Conservation (phyloP, 92 coral and sea anemone species). For the Scolanthus callimorphus region DNA sequence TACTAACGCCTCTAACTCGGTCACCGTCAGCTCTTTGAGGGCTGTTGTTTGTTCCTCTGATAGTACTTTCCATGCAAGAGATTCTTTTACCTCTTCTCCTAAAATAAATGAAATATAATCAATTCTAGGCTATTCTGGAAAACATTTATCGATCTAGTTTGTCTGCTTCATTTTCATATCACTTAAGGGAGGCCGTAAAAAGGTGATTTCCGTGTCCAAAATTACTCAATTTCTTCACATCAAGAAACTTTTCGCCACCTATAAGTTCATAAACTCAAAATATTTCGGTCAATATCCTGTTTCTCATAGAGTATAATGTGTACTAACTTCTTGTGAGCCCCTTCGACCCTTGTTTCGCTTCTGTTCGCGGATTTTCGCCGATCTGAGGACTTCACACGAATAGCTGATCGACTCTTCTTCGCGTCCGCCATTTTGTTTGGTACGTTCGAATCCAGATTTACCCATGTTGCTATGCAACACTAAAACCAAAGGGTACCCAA, state of each 20-base stretch:
- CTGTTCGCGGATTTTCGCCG: slow-evolving; percentile 52
- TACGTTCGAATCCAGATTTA: not conserved
- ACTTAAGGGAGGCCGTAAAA: too few relatives aligned
- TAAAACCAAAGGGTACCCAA: not conserved
- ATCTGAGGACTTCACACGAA: slow-evolving; percentile 86
- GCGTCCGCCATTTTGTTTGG: slow-evolving; percentile 72
- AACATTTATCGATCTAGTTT: too few relatives aligned
- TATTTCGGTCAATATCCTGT: too few relatives aligned
- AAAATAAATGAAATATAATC: slow-evolving; percentile 10
- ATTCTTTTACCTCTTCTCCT: slow-evolving; percentile 72
- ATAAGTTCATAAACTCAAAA: too few relatives aligned
- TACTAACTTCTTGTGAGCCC: slow-evolving; percentile 51
- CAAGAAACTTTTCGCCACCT: too few relatives aligned
- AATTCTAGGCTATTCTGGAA: too few relatives aligned
- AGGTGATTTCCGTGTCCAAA: too few relatives aligned
- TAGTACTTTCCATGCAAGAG: slow-evolving; percentile 80
- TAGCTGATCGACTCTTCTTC: slow-evolving; percentile 79
- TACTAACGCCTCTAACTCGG: slow-evolving; percentile 88
- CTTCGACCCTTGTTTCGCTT: slow-evolving; percentile 31
- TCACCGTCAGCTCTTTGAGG: slow-evolving; percentile 77
- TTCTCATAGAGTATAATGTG: not conserved
- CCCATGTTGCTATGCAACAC: slow-evolving; percentile 75
- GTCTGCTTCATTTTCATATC: too few relatives aligned
- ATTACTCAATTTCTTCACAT: too few relatives aligned
- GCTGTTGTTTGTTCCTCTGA: slow-evolving; percentile 85